Evolutionary conservation across 2,113 vertebrate species (phyloP), one percentile per base, ranked within the genome.

Genomic region (Eptesicus fuscus): DNA sequence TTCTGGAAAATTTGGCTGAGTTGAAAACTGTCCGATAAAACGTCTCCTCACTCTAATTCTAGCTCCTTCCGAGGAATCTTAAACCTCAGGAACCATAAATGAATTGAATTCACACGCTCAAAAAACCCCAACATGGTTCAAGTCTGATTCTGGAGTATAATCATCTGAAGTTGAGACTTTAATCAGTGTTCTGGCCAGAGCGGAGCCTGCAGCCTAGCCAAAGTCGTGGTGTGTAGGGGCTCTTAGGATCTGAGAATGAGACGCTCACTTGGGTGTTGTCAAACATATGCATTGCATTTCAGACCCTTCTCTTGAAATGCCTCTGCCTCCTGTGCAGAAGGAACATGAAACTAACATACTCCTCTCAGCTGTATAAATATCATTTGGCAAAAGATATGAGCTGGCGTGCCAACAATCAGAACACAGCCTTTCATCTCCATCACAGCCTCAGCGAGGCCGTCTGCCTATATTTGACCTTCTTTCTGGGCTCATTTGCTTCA

Each of bases 1-100:
- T 94, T 70, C 86, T 76, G 69, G 47, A 96, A 97, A 97, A 96
- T 89, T 35, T 42, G 95, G 30, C 85, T 90, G 44, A 96, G n/a
- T 90, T 71, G 63, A 95, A 93, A 91, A 49, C 40, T 95, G 56
- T 87, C 42, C 65, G 77, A 94, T 97, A 97, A 96, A 96, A 96
- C 84, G 56, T 42, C 95, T 96, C 61, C 70, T 92, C 59, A 92
- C 23, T 92, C 23, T 96, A 73, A 96, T 78, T 74, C 95, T 83
- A 92, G 78, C 95, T 96, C 90, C 86, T 92, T 89, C 94, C 73
- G 71, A 40, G 91, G 85, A 95, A 82, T 95, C 25, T 12, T 40
- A 85, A 97, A 97, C 95, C 92, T 96, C 95, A 97, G 37, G 44
- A 93, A 97, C 96, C 78, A 92, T 96, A 98, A 96, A 96, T 95